These are phyloP conservation scores for Dicyrtoma fusca DNA, from an alignment of 2,888 invertebrate genomes.

Conservation along the genomic window DNA sequence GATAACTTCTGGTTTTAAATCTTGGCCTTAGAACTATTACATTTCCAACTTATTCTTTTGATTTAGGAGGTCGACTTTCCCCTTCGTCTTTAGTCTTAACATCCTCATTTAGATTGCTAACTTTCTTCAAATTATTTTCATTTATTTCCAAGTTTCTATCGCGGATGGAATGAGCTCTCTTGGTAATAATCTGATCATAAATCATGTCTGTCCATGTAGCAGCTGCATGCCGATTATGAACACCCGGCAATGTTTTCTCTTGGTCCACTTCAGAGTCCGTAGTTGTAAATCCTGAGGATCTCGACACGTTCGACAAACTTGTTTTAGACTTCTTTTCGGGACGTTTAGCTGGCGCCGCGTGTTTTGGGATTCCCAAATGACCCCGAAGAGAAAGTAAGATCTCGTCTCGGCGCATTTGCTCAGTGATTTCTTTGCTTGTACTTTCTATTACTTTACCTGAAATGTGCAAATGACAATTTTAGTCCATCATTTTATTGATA, in stretches of 20 bases:
- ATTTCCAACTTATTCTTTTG: neutral
- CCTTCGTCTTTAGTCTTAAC: slow-evolving; percentile 2
- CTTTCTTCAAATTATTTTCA: slow-evolving; percentile 42
- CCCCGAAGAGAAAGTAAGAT: slow-evolving; percentile 39
- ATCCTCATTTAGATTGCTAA: neutral
- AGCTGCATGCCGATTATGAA: slow-evolving; percentile 26
- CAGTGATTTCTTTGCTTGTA: slow-evolving; percentile 7
- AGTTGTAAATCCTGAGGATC: neutral
- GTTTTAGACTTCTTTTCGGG: neutral
- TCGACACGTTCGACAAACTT: neutral
- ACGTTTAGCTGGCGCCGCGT: neutral
- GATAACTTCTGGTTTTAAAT: too few species aligned
- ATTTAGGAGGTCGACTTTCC: neutral
- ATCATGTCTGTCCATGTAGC: slow-evolving; percentile 46
- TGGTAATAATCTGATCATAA: slow-evolving; percentile 50
- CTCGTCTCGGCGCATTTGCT: slow-evolving; percentile 30
- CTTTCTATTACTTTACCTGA: slow-evolving; percentile 15
- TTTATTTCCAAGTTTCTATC: slow-evolving; percentile 44
- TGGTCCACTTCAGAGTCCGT: neutral
- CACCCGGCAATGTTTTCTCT: slow-evolving; percentile 25
- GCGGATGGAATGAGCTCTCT: slow-evolving; percentile 44
- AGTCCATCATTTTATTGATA: neutral
- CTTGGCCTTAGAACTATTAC: too few species aligned
- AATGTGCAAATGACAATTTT: neutral
- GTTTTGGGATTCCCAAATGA: slow-evolving; percentile 27